Evolutionary conservation across 2,113 vertebrate genomes (phyloP), one percentile per base, ranked within the genome.

Genomic region (Smithornis capensis): DNA sequence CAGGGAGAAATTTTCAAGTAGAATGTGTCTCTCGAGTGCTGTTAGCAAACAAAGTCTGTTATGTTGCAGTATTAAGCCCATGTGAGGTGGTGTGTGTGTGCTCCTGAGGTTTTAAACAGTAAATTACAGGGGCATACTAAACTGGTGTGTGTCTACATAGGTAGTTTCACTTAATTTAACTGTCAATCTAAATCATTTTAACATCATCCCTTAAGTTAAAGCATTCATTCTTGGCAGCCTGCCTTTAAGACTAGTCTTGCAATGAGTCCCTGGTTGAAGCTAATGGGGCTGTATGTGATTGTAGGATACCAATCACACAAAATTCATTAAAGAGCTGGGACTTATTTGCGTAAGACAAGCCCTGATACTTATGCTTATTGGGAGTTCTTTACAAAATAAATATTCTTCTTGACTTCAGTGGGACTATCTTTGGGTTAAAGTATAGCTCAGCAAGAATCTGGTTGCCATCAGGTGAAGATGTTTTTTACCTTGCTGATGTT

Each of bases 121-220:
- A 92, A 90, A 94, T 94, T 93, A 90, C 76, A 81, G 28, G 91
- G 52, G 56, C 59, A 83, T 47, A 64, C 83, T 94, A 71, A 94
- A 78, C 80, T 87, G 24, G 47, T 89, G 47, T 92, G 77, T 90
- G 69, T 89, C 94, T 94, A 90, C 76, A 75, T 83, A 83, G 69
- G 83, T 95, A 96, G 83, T 91, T 95, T 67, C 89, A 92, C 83
- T 95, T 94, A 97, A 96, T 95, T 95, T 95, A 93, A 42, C 92
- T 95, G 92, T 94, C 94, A 97, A 24, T 94, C 71, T 94, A 94
- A 94, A 94, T 93, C 64, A 97, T 96, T 94, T 94, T 89, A 94
- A 93, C 85, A 90, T 86, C 75, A 88, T 95, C 79, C 76, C 55
- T 83, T 89, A 86, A 83, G 85, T 94, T 86, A 93, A 95, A 67